Evolutionary conservation across 2,113 vertebrate species (phyloP).

Genomic region (Istiophorus platypterus): DNA sequence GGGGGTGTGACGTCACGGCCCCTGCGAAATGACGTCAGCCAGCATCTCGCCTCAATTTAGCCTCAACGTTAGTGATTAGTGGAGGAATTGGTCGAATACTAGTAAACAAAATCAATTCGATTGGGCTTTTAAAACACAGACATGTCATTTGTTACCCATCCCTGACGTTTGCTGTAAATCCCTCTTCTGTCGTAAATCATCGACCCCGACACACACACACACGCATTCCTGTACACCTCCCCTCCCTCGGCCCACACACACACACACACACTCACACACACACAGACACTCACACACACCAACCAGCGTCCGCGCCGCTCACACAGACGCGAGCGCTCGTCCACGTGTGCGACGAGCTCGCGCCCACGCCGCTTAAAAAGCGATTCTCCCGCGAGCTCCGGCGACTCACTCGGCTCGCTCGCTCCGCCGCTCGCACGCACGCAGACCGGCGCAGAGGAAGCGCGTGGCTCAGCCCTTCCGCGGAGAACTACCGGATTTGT

Average conservation of each 20-base stretch:
- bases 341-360: constrained; percentile 53
- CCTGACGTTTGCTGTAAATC: neutral
- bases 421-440: no score
- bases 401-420: constrained; percentile 25
- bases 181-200: constrained; percentile 24
- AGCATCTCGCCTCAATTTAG: no score
- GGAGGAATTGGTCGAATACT: no score
- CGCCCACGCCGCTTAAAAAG: constrained; percentile 71
- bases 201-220: no score
- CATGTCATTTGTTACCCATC: constrained; percentile 3
- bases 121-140: constrained; percentile 20
- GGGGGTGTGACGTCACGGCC: no score
- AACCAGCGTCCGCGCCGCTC: neutral
- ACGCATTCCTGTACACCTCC: neutral
- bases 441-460: neutral
- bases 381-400: neutral
- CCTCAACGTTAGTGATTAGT: no score
- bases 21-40: neutral
- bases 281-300: neutral
- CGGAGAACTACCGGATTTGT: no score
- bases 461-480: no score
- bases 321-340: constrained; percentile 62
- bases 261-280: no score
- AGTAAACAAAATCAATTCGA: constrained; percentile 8
- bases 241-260: no score